These are phyloP conservation scores for Ceratotherium simum DNA, from an alignment of 2,113 vertebrate genomes.

Conservation along the genomic window DNA sequence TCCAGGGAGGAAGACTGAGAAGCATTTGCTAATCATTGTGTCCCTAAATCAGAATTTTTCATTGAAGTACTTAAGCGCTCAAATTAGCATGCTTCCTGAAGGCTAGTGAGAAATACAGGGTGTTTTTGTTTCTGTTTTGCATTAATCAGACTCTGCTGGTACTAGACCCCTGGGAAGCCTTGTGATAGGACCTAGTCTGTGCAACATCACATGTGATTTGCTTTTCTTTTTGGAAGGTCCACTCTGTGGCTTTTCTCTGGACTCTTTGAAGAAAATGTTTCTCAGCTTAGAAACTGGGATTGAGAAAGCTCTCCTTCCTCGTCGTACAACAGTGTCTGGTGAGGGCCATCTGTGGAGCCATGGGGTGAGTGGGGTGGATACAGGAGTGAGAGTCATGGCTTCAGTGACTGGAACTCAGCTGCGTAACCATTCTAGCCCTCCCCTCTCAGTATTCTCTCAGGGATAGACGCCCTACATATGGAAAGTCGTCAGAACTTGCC, in stretches of 20 bases:
- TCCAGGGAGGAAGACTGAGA: not conserved
- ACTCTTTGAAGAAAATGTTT: constrained; percentile 53
- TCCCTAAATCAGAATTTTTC: not conserved
- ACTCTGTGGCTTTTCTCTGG: not conserved
- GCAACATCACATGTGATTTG: not conserved
- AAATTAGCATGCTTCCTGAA: not conserved
- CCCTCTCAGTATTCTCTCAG: not conserved
- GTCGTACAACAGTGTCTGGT: not conserved
- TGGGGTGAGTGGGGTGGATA: not conserved
- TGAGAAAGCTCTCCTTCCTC: constrained; percentile 3
- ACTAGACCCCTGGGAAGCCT: not conserved
- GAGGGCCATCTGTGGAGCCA: not conserved
- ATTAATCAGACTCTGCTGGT: not conserved
- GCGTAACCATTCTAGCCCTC: not conserved
- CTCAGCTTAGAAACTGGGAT: not conserved
- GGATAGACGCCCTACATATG: not conserved
- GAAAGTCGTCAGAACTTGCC: not conserved
- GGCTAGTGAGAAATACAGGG: not conserved
- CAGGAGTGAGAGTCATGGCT: not conserved
- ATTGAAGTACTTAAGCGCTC: not conserved
- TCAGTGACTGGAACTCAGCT: not conserved
- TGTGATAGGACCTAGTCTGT: not conserved
- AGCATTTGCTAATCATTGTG: not conserved
- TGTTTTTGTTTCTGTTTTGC: not conserved
- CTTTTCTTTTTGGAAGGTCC: constrained; percentile 39